These are phyloP conservation scores for Gephyroberyx darwinii DNA, from an alignment of 2,797 vertebrate species.

Conservation along the genomic window DNA sequence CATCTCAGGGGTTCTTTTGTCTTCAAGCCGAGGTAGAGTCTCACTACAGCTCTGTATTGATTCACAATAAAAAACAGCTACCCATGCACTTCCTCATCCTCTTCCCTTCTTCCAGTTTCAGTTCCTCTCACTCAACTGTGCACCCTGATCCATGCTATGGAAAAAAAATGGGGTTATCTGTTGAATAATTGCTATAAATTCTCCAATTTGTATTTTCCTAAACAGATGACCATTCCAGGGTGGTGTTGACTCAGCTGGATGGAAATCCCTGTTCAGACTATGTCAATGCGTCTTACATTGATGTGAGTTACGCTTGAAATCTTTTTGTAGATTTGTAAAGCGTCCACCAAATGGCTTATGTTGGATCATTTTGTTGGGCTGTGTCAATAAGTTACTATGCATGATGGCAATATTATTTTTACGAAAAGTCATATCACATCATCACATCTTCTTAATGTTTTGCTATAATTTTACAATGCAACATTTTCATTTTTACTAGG, in stretches of 20 bases:
- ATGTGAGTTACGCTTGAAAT: conserved; percentile 82
- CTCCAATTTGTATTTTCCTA: conserved; percentile 27
- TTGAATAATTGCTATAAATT: background rate
- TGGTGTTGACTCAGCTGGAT: conserved; percentile 87
- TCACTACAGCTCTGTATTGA: background rate
- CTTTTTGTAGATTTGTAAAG: no score
- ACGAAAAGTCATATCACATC: no score
- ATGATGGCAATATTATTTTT: background rate
- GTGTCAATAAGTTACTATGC: background rate
- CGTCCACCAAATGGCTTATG: no score
- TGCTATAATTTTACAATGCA: conserved; percentile 2
- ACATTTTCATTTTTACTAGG: conserved; percentile 74
- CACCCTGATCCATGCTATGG: background rate
- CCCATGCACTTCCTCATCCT: background rate
- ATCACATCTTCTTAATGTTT: background rate
- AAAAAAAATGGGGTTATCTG: background rate
- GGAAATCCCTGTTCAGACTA: conserved; percentile 90
- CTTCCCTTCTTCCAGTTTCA: background rate
- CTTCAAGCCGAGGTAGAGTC: conserved; percentile 1
- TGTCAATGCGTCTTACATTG: conserved; percentile 95
- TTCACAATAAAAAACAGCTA: conserved; percentile 25
- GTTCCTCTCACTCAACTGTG: background rate
- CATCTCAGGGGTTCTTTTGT: background rate
- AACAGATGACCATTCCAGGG: conserved; percentile 94
- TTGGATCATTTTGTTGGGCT: conserved; percentile 22